Base-by-base conservation (phyloP, 1,140 invertebrate species). In the Drosophila pachea region DNA sequence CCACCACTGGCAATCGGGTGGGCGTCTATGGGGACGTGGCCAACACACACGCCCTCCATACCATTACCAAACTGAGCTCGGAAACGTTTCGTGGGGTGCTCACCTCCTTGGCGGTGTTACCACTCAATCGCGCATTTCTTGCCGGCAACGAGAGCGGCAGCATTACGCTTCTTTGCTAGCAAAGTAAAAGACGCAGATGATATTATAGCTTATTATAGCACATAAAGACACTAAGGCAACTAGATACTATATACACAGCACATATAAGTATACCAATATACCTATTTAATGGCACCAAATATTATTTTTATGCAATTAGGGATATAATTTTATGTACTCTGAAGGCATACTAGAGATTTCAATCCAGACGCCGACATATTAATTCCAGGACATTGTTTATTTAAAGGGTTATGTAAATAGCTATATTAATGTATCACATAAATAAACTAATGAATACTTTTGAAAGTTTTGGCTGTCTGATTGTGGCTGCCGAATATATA, bases 71-170 rank as follows among this genome's bases (percentile, higher is more conserved):
- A 87, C 90, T 99, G 7, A 91, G 95, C 42, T 94, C 95, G 0
- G 97, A 98, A 78, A 94, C 94, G 6, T 97, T 98, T 89, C 96
- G 95, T 89, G 97, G 97, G 2, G 94, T 97, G 5, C 90, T 99
- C 4, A 98, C 97, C 9, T 94, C 95, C 11, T 95, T 98, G 93
- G 92, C 94, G 5, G 91, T 98, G 14, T 89, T 98, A 68, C 97
- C 97, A 7, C 90, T 98, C 0, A 98, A 99, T 90, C 93, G 95
- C 86, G 90, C 97, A 53, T 90, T 99, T 7, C 90, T 99, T 9
- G 90, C 98, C 9, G 97, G 97, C 16, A 94, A 96, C 52, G 97
- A 99, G 88, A 97, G 94, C 88, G 97, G 97, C 8, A 94, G 92
- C 76, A 96, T 98, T 54, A 94, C 92, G 76, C 91, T 98, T 42